Percentiles rank a stretch among this genome's conserved stretches.
Evolutionary conservation across 1,140 invertebrate genomes (phyloP).

Genomic region (Trichonephila clavata): DNA sequence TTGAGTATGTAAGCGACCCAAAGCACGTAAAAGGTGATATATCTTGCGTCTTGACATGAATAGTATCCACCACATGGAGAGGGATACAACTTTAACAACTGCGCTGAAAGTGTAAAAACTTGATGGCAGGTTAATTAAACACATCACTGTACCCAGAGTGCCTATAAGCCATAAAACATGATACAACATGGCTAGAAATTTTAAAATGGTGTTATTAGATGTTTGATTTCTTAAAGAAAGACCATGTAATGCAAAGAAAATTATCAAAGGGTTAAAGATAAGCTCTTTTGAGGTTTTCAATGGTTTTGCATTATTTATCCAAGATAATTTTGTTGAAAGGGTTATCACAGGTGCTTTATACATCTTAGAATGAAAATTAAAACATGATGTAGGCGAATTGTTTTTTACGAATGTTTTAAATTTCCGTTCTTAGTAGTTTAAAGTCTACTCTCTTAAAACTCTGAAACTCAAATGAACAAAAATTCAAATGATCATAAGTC

Average conservation of each 20-base stretch:
- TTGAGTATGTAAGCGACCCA: neutral
- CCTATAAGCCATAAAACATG: conserved; percentile 41
- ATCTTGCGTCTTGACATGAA: neutral
- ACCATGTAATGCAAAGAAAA: neutral
- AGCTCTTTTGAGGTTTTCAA: neutral
- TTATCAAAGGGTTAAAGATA: neutral
- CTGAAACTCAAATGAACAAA: too few relatives aligned
- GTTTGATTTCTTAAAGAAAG: neutral
- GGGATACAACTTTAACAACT: conserved; percentile 19
- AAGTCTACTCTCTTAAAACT: too few relatives aligned
- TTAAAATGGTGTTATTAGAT: neutral
- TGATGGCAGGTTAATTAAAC: conserved; percentile 7
- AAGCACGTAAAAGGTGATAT: neutral
- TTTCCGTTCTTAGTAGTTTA: neutral
- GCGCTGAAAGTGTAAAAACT: conserved; percentile 58
- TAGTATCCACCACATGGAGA: conserved; percentile 48
- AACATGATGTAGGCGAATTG: neutral
- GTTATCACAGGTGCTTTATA: neutral
- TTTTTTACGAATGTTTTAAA: neutral
- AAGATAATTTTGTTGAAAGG: neutral
- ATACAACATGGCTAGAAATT: conserved; percentile 7
- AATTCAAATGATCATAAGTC: too few relatives aligned
- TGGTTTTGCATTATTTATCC: neutral
- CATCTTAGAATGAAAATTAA: neutral
- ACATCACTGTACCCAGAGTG: neutral